Percentiles rank a stretch among this genome's conserved stretches.
Evolutionary conservation across 37 sponge, comb jelly and placozoan species (phyloP).

Genomic region (Spongilla lacustris): DNA sequence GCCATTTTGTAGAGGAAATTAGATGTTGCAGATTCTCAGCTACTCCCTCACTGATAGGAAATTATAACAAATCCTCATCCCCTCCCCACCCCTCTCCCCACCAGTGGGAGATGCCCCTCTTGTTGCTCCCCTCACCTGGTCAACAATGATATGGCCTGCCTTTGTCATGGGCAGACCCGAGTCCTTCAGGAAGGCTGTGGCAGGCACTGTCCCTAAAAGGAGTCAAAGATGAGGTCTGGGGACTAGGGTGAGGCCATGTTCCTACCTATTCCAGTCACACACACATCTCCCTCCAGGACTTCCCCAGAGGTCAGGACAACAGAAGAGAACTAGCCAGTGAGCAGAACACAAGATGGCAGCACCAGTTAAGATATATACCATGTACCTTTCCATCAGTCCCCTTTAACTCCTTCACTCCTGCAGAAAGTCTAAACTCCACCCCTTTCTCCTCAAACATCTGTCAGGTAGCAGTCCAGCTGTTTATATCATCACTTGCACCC

Average conservation of each 20-base stretch:
- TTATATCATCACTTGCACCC: too few species aligned
- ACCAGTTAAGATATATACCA: too few species aligned
- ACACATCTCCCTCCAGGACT: slow-evolving; percentile 72
- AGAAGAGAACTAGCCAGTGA: slow-evolving; percentile 36
- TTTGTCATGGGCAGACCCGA: slow-evolving; percentile 74
- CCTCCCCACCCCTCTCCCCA: too few species aligned
- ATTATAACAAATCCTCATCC: too few species aligned
- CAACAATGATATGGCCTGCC: slow-evolving; percentile 77
- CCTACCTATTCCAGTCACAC: slow-evolving; percentile 76
- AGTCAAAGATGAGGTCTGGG: not conserved
- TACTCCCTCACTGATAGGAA: too few species aligned
- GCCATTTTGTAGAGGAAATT: too few species aligned
- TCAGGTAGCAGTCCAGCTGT: not conserved
- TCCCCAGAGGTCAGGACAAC: slow-evolving; percentile 71
- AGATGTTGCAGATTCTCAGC: too few species aligned
- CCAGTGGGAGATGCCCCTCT: too few species aligned
- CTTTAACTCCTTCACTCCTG: slow-evolving; percentile 76
- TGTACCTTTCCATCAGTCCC: slow-evolving; percentile 78
- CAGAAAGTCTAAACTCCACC: slow-evolving; percentile 64
- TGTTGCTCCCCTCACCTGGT: slow-evolving; percentile 55
- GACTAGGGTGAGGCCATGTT: not conserved
- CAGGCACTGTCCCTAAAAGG: slow-evolving; percentile 72
- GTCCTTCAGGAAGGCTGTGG: slow-evolving; percentile 81
- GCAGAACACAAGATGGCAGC: not conserved
- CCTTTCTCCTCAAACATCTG: slow-evolving; percentile 89